Evolutionary conservation across 1,140 invertebrate genomes (phyloP), one percentile per base, ranked within the genome.

Genomic region (Penaeus japonicus): DNA sequence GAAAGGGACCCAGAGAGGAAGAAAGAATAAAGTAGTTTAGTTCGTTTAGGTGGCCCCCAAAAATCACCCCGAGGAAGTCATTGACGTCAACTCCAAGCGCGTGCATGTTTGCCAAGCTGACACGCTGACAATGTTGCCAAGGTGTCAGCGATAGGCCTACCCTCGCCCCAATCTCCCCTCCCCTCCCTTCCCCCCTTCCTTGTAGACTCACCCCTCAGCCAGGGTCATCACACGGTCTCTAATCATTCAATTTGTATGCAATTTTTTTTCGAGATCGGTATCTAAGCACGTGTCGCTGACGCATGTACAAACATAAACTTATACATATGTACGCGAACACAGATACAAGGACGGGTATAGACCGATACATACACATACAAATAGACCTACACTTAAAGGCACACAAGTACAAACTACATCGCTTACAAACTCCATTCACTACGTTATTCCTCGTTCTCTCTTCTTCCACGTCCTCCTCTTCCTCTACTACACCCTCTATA

Each of bases 181-280:
- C 20, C 83, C 53, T 35, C 70, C 47, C 53, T 39, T 47, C 32
- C 83, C 70, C 73, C 65, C 5, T 47, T 53, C 70, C 54, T 35
- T 30, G 22, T 7, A 54, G 24, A n/a, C 59, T 39, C 55, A 39
- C 62, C 80, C 59, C 62, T 73, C 39, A 47, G 39, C 39, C 39
- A 55, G 27, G 73, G 54, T 77, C 70, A 53, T 77, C 84, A 77
- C 54, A 78, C 84, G 47, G 18, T 55, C 84, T 57, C 30, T 57
- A 85, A 85, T 85, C 84, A 85, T 32, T 54, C 84, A 85, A 85
- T 85, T 85, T 85, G 84, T 85, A 85, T 85, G 70, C 84, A 85
- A 55, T 85, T 54, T 85, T 78, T 39, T 47, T 47, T 47, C 39
- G 39, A 47, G 39, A 47, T 47, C 39, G 39, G 5, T 47, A 47